Evolutionary conservation across 1,140 invertebrate species (phyloP).

Genomic region (Thaumetopoea pityocampa): DNA sequence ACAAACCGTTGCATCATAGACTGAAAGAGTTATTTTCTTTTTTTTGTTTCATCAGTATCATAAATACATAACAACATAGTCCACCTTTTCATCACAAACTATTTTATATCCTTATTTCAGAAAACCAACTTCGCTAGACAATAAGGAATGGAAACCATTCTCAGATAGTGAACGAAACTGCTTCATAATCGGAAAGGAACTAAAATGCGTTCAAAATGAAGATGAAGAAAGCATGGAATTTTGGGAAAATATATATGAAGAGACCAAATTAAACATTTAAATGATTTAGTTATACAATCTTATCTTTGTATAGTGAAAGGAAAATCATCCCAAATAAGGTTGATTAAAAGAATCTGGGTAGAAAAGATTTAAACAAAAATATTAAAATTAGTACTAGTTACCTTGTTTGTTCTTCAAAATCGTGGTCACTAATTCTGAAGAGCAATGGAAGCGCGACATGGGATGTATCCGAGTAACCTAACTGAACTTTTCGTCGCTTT

Average conservation of each 20-base stretch:
- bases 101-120: conserved; percentile 40
- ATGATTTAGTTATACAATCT: background rate
- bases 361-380: too few species aligned
- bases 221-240: conserved; percentile 41
- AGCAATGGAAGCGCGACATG: too few species aligned
- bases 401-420: too few species aligned
- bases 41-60: too few species aligned
- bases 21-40: too few species aligned
- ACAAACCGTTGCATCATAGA: too few species aligned
- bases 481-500: too few species aligned
- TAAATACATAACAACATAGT: background rate
- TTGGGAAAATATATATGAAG: conserved; percentile 58
- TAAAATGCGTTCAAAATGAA: conserved; percentile 31
- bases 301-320: too few species aligned
- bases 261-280: conserved; percentile 19
- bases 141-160: conserved; percentile 48
- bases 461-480: too few species aligned
- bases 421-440: too few species aligned
- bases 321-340: background rate
- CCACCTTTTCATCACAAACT: background rate
- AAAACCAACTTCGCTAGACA: conserved; percentile 33
- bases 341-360: too few species aligned
- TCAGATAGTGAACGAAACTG: conserved; percentile 36
- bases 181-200: conserved; percentile 39
- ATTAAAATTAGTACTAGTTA: too few species aligned